These are phyloP conservation scores for Zenarchopterus dispar DNA, from an alignment of 2,797 vertebrate genomes.

Conservation along the genomic window DNA sequence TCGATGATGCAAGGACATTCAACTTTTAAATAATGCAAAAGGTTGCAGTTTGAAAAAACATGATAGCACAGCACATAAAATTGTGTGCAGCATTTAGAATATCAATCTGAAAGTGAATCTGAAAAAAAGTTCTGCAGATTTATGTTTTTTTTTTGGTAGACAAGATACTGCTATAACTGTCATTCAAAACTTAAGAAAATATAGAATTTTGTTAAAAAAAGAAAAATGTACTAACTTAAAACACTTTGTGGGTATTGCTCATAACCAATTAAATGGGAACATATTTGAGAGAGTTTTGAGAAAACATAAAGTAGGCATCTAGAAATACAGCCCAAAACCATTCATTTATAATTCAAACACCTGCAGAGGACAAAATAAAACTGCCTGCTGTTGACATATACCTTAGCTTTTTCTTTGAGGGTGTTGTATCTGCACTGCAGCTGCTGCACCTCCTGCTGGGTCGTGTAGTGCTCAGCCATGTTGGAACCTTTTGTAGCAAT, in stretches of 20 bases:
- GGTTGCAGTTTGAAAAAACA: no score
- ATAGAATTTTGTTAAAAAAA: no score
- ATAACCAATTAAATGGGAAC: no score
- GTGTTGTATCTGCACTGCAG: constrained; percentile 87
- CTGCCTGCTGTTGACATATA: constrained; percentile 50
- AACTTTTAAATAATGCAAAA: not conserved
- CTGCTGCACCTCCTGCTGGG: constrained; percentile 91
- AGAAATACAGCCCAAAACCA: not conserved
- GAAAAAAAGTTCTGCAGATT: no score
- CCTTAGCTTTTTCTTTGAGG: constrained; percentile 90
- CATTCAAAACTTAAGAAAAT: no score
- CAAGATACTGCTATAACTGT: not conserved
- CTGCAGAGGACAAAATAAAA: constrained; percentile 17
- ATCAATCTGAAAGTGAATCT: no score
- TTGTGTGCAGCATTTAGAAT: no score
- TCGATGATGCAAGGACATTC: not conserved
- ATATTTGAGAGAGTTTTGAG: no score
- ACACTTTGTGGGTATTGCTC: no score
- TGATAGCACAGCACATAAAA: no score
- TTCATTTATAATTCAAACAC: constrained; percentile 28
- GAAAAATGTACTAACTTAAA: no score
- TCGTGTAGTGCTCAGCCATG: constrained; percentile 91
- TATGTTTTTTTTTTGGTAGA: no score
- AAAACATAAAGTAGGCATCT: not conserved
- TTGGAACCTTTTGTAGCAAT: constrained; percentile 91